These are phyloP conservation scores for Ectropis crepuscularia DNA, from an alignment of 2,888 invertebrate species.

Conservation along the genomic window DNA sequence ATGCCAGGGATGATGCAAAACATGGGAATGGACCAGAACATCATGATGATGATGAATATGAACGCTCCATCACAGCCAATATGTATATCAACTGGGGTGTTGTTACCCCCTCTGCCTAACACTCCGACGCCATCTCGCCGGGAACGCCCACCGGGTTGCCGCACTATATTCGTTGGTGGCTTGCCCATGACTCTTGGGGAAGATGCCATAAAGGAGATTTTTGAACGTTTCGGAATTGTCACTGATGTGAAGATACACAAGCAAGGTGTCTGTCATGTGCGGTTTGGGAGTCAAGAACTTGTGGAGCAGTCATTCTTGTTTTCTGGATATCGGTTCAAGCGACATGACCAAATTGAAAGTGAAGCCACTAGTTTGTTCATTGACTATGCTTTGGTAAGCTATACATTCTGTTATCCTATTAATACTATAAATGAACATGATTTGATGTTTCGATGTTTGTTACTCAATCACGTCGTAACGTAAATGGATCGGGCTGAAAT, in stretches of 20 bases:
- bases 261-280: conserved; percentile 96
- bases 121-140: conserved; percentile 59
- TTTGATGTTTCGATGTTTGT: too few species aligned
- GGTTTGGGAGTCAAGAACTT: conserved; percentile 91
- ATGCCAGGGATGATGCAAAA: conserved; percentile 55
- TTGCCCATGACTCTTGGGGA: conserved; percentile 93
- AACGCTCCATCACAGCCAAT: conserved; percentile 54
- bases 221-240: conserved; percentile 87
- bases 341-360: conserved; percentile 89
- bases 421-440: too few species aligned
- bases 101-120: conserved; percentile 94
- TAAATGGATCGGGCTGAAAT: too few species aligned
- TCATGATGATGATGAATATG: conserved; percentile 74
- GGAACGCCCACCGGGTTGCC: conserved; percentile 86
- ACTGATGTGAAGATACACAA: conserved; percentile 88
- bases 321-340: conserved; percentile 91
- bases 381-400: conserved; percentile 90
- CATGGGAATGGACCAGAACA: conserved; percentile 84
- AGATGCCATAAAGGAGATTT: conserved; percentile 93
- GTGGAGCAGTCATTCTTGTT: conserved; percentile 94
- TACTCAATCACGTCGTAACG: too few species aligned
- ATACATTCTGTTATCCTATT: background rate
- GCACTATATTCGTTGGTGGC: conserved; percentile 96
- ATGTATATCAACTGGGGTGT: conserved; percentile 88
- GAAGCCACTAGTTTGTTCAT: conserved; percentile 92